A percentile compares a stretch with the other conserved stretches of the same genome.
These are phyloP conservation scores for Chanos chanos DNA, from an alignment of 2,797 vertebrate species.

Conservation along the genomic window DNA sequence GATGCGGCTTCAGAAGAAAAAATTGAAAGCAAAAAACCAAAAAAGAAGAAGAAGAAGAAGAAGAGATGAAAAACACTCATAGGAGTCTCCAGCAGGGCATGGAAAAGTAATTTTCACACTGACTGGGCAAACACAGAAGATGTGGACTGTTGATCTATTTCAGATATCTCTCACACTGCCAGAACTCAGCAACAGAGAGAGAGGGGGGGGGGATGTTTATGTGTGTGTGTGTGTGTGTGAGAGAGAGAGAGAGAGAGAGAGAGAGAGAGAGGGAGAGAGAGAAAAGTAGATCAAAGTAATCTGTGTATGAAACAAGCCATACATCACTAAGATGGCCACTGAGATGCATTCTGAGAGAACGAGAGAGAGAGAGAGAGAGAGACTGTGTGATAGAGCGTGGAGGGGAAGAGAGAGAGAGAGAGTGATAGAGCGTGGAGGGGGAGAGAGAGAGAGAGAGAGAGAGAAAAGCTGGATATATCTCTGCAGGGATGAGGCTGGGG, in stretches of 20 bases:
- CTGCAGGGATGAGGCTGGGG: too few relatives aligned
- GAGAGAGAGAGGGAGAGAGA: not conserved
- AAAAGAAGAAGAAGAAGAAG: too few relatives aligned
- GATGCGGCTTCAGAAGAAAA: too few relatives aligned
- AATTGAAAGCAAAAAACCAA: too few relatives aligned
- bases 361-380: too few relatives aligned
- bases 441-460: too few relatives aligned
- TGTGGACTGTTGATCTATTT: slow-evolving; percentile 34
- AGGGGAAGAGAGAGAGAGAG: not conserved
- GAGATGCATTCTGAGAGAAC: too few relatives aligned
- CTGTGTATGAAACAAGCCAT: slow-evolving; percentile 34
- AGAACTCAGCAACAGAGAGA: slow-evolving; percentile 7
- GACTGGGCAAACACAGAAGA: slow-evolving; percentile 42
- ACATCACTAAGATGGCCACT: slow-evolving; percentile 23
- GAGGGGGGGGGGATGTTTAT: not conserved
- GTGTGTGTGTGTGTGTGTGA: not conserved
- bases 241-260: not conserved
- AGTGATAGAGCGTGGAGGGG: not conserved
- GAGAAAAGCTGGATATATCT: too few relatives aligned
- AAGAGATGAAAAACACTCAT: slow-evolving; percentile 6
- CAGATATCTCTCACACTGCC: slow-evolving; percentile 32
- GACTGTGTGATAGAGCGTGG: not conserved
- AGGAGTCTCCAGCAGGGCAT: slow-evolving; percentile 49
- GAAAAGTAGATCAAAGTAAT: slow-evolving; percentile 31
- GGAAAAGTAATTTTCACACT: slow-evolving; percentile 64